Percentiles rank a stretch among this genome's conserved stretches.
These are phyloP conservation scores for Zosterops pallidus DNA, from an alignment of 2,113 vertebrate genomes.

Conservation along the genomic window DNA sequence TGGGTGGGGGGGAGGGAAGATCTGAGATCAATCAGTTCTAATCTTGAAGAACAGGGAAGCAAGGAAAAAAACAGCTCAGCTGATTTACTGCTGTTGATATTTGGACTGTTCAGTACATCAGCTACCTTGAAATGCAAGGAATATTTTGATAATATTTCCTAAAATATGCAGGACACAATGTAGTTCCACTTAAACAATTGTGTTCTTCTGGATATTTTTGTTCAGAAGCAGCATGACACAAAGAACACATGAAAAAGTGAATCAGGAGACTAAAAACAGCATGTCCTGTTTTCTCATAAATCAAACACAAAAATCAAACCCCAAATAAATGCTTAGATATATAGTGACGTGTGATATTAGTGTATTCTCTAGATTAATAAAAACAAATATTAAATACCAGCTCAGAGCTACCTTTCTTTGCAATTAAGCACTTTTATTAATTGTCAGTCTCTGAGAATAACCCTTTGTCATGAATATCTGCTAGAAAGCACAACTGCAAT, in stretches of 20 bases:
- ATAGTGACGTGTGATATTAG: neutral
- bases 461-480: neutral
- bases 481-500: neutral
- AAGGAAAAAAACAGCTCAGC: neutral
- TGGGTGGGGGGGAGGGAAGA: accelerated
- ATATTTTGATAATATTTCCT: neutral
- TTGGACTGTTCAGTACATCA: neutral
- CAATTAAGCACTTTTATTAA: neutral
- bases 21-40: neutral
- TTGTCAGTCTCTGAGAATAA: neutral
- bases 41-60: neutral
- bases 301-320: neutral
- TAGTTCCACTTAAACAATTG: neutral
- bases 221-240: neutral
- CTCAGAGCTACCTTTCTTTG: neutral
- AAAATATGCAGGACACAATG: neutral
- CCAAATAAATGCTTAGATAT: neutral
- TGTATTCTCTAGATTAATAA: neutral
- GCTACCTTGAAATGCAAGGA: neutral
- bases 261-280: neutral
- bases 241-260: neutral
- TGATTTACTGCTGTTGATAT: neutral
- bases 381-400: neutral
- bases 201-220: neutral
- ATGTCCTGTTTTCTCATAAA: neutral